phyloP scores from a whole-genome alignment of 2,797 vertebrate species.

The Geotrypetes seraphini region DNA sequence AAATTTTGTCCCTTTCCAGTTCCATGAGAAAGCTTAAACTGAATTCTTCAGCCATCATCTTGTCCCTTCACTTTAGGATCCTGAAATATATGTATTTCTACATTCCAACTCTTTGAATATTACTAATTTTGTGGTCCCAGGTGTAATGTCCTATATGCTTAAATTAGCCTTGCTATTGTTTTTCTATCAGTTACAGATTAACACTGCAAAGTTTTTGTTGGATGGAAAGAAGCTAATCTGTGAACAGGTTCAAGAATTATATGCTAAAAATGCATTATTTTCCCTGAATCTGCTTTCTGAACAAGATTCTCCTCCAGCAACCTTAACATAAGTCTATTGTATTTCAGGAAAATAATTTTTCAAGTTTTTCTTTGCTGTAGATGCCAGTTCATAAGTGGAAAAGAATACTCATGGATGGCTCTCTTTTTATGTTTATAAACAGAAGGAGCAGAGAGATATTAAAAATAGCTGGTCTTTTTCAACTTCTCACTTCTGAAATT shows the following conservation, averaged over 20 bases:
- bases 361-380: background rate
- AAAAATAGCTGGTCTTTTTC: background rate
- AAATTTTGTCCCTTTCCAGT: constrained; percentile 61
- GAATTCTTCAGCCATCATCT: constrained; percentile 54
- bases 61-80: background rate
- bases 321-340: too few relatives aligned
- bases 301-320: background rate
- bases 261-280: too few relatives aligned
- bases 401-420: background rate
- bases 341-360: background rate
- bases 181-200: too few relatives aligned
- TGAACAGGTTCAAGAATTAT: too few relatives aligned
- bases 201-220: too few relatives aligned
- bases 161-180: too few relatives aligned
- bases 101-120: background rate
- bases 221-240: too few relatives aligned
- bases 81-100: too few relatives aligned
- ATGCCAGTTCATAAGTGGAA: constrained; percentile 8
- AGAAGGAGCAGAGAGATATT: too few relatives aligned
- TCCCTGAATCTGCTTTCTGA: background rate
- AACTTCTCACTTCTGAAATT: background rate
- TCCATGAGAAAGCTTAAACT: constrained; percentile 65
- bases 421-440: background rate
- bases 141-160: too few relatives aligned
- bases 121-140: too few relatives aligned